Evolutionary conservation across 2,113 vertebrate species (phyloP).

Genomic region (Tichodroma muraria): DNA sequence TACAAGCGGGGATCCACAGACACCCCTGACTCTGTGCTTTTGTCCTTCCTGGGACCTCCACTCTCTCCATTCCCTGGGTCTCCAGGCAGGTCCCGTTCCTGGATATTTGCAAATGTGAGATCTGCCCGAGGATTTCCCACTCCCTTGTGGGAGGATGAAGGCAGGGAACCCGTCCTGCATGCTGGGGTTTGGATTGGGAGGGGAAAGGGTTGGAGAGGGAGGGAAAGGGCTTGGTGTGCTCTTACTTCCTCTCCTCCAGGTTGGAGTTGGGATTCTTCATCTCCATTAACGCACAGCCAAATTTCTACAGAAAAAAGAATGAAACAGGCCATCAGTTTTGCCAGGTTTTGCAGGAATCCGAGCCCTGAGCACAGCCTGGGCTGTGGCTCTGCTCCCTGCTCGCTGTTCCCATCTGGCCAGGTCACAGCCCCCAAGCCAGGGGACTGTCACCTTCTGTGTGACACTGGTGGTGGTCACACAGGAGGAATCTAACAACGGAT

Average conservation of each 20-base stretch:
- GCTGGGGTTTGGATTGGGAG: neutral
- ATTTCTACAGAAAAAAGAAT: constrained; percentile 79
- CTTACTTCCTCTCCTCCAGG: constrained; percentile 92
- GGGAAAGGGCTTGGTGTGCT: neutral
- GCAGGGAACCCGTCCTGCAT: neutral
- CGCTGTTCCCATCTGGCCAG: neutral
- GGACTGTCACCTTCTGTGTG: neutral
- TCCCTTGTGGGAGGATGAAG: neutral
- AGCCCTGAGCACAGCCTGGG: neutral
- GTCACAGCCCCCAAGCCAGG: neutral
- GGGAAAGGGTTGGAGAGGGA: neutral
- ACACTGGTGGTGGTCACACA: neutral
- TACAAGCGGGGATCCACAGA: neutral
- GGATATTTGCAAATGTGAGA: neutral
- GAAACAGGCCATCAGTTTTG: neutral
- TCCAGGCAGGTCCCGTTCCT: neutral
- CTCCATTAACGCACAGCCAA: constrained; percentile 92
- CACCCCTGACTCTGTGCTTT: neutral
- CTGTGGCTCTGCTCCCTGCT: neutral
- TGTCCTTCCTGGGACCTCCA: neutral
- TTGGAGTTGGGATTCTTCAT: constrained; percentile 92
- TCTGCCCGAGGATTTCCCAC: neutral
- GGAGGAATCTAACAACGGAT: neutral
- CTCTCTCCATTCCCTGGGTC: neutral
- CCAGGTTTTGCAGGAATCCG: neutral